phyloP scores from a whole-genome alignment of 2,797 vertebrate genomes.

The Cryptoblepharus egeriae region DNA sequence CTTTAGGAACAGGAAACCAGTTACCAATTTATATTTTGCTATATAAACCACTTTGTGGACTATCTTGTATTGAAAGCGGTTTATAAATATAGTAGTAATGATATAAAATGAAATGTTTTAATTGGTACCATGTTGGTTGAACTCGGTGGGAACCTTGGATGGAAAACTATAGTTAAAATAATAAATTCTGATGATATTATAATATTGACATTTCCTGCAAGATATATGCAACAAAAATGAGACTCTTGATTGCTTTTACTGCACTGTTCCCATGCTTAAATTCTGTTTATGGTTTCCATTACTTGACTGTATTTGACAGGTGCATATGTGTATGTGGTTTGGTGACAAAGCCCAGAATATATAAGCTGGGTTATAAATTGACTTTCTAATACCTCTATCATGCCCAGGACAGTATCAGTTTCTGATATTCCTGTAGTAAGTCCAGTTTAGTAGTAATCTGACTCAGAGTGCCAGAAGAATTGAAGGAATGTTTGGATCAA shows the following conservation, averaged over 20 bases:
- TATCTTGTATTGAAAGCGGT: no score
- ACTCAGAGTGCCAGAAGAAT: slow-evolving; percentile 5
- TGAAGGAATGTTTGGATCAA: not conserved
- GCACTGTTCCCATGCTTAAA: not conserved
- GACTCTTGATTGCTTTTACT: slow-evolving; percentile 31
- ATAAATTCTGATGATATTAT: not conserved
- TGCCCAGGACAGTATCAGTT: not conserved
- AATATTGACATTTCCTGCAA: not conserved
- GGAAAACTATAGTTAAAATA: not conserved
- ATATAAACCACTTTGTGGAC: no score
- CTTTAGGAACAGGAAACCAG: no score
- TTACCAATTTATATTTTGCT: no score
- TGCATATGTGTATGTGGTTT: slow-evolving; percentile 13
- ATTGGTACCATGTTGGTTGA: slow-evolving; percentile 13
- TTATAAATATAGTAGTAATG: no score
- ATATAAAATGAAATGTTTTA: not conserved
- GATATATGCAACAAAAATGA: accelerated
- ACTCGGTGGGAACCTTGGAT: not conserved
- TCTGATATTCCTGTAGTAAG: slow-evolving; percentile 24
- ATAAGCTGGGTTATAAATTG: slow-evolving; percentile 14
- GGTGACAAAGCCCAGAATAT: slow-evolving; percentile 10
- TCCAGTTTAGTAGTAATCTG: slow-evolving; percentile 16
- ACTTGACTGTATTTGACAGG: slow-evolving; percentile 25
- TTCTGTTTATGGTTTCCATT: slow-evolving; percentile 16
- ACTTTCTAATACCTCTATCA: slow-evolving; percentile 10